These are phyloP conservation scores for Elanus axillaris DNA, from an alignment of 2,113 vertebrate species.

Conservation along the genomic window DNA sequence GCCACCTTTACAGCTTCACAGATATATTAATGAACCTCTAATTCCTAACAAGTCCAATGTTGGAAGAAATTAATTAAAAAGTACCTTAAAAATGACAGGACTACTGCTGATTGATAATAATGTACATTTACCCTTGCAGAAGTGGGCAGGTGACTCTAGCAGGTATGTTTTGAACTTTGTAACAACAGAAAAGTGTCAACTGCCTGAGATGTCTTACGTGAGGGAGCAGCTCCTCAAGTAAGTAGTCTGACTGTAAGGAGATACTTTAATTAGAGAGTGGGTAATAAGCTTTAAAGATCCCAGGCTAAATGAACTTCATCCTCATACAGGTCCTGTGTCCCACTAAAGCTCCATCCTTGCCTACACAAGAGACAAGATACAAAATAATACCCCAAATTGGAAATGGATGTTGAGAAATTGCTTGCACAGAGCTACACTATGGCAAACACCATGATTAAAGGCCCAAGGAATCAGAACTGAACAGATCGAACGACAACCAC, in stretches of 20 bases:
- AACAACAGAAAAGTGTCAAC: neutral
- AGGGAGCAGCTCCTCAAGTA: neutral
- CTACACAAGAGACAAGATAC: neutral
- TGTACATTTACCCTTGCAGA: neutral
- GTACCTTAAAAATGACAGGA: neutral
- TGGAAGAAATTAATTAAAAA: neutral
- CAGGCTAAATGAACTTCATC: neutral
- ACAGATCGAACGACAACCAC: rapidly evolving
- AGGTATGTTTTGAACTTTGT: neutral
- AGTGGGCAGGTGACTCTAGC: neutral
- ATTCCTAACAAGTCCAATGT: neutral
- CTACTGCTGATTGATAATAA: neutral
- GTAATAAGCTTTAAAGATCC: neutral
- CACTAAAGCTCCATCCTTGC: neutral
- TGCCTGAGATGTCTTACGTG: neutral
- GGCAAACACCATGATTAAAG: neutral
- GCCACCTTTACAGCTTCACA: neutral
- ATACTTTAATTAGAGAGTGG: neutral
- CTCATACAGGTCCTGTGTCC: neutral
- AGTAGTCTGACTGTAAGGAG: neutral
- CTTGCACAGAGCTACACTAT: neutral
- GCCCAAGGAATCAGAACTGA: neutral
- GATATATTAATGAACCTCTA: neutral
- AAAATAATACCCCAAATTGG: neutral
- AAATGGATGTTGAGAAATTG: neutral